phyloP scores from a whole-genome alignment of 2,113 vertebrate genomes.

The Engystomops pustulosus region DNA sequence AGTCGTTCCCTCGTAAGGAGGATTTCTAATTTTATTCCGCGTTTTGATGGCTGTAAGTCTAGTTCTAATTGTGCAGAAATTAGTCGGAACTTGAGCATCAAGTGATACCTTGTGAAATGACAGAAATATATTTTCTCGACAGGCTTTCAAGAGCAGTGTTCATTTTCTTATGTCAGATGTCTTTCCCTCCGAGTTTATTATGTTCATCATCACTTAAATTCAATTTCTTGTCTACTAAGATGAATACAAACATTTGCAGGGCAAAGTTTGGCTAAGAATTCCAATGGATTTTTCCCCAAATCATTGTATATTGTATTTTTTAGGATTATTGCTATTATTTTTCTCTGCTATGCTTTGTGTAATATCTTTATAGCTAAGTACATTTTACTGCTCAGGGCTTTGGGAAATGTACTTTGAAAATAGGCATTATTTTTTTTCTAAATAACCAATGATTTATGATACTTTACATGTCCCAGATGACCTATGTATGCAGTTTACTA shows the following conservation, averaged over 20 bases:
- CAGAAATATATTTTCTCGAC: constrained; percentile 26
- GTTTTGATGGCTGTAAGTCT: constrained; percentile 32
- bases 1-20: not conserved
- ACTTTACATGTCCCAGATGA: constrained; percentile 15
- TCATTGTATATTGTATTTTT: not conserved
- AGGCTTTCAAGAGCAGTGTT: not conserved
- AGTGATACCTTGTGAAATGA: constrained; percentile 25
- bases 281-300: not conserved
- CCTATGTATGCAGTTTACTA: constrained; percentile 25
- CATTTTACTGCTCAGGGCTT: not conserved
- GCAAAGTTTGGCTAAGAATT: not conserved
- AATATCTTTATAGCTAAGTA: constrained; percentile 34
- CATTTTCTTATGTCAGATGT: not conserved
- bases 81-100: constrained; percentile 14
- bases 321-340: no score
- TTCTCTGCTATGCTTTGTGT: not conserved
- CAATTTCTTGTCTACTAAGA: constrained; percentile 3
- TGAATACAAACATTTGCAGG: constrained; percentile 16
- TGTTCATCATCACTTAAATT: constrained; percentile 21
- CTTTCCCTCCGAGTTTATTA: constrained; percentile 14
- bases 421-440: not conserved
- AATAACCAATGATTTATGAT: constrained; percentile 38
- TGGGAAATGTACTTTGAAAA: constrained; percentile 36
- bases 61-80: constrained; percentile 35
- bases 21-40: constrained; percentile 32